Base-by-base conservation (phyloP, 2,888 invertebrate genomes). In the Choreutis nemorana region DNA sequence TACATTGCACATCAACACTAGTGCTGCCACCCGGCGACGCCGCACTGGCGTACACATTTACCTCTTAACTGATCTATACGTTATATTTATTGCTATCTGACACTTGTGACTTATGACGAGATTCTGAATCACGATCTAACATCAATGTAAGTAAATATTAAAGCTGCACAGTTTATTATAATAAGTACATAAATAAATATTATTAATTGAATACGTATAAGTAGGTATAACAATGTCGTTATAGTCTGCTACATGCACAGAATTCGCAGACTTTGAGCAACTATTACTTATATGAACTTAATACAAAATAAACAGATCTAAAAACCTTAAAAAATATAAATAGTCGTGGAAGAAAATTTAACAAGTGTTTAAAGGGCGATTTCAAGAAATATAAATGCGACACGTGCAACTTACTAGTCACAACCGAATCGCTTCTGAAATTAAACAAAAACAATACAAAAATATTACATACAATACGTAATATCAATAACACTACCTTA, bases 51-150 rank as follows among this genome's bases (percentile, higher is more conserved):
- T 50, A 54, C 48, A 48, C 54, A 45, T 49, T 52, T 54, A 50
- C 58, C 61, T 62, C 61, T 63, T 64, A 46, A 60, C 67, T 64
- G 68, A 49, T 62, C 49, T 61, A 57, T 59, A 66, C 60, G 56
- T n/a, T n/a, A n/a, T 61, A 59, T 61, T 61, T 70, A 75, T 73
- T 72, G 71, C 77, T 78, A 75, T n/a, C 75, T 71, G 67, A 72
- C 67, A 49, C 67, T 77, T 78, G 78, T 77, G 77, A 78, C 77
- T 73, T 75, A 75, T 71, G 72, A 77, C 77, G 75, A 77, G 78
- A 78, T 77, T 77, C 77, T 68, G 71, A 77, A 78, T 75, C 77
- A 77, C 77, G 77, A 71, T 65, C 75, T 77, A 77, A 75, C 61
- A 72, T 72, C 71, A 70, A 70, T 73, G 73, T 73, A 77, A 72